Conservation (phyloP, 1,140 invertebrate species). For the Chymomyza costata region DNA sequence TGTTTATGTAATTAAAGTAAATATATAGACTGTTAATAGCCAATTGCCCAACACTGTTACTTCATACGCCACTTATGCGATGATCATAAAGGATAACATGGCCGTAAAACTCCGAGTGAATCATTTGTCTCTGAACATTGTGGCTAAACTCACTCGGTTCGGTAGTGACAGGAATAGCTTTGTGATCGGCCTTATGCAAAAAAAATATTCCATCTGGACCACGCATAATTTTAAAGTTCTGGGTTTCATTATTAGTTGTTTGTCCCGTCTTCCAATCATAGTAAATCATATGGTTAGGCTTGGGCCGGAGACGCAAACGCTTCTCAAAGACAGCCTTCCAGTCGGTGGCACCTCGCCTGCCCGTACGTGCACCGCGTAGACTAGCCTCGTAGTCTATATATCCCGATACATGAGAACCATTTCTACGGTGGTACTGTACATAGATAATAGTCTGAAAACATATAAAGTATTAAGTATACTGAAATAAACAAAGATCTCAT, state of each 20-base stretch:
- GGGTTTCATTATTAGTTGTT: not conserved
- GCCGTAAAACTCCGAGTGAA: conserved; percentile 19
- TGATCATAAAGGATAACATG: conserved; percentile 32
- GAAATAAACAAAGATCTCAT: not conserved
- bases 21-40: too few species aligned
- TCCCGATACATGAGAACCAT: conserved; percentile 20
- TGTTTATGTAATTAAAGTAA: too few species aligned
- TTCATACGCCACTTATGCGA: too few species aligned
- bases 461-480: not conserved
- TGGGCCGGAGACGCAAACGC: conserved; percentile 6
- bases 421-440: conserved; percentile 9
- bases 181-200: conserved; percentile 23
- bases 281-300: conserved; percentile 17
- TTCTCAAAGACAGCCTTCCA: conserved; percentile 22
- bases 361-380: not conserved
- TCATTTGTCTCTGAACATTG: conserved; percentile 6
- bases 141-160: not conserved
- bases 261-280: conserved; percentile 21
- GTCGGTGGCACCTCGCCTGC: not conserved
- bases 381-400: conserved; percentile 25
- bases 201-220: conserved; percentile 4
- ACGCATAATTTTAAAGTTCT: conserved; percentile 3
- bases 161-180: conserved; percentile 9
- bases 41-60: too few species aligned
- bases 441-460: conserved; percentile 25